Evolutionary conservation across 2,797 vertebrate genomes (phyloP).

Genomic region (Protosalanx chinensis): DNA sequence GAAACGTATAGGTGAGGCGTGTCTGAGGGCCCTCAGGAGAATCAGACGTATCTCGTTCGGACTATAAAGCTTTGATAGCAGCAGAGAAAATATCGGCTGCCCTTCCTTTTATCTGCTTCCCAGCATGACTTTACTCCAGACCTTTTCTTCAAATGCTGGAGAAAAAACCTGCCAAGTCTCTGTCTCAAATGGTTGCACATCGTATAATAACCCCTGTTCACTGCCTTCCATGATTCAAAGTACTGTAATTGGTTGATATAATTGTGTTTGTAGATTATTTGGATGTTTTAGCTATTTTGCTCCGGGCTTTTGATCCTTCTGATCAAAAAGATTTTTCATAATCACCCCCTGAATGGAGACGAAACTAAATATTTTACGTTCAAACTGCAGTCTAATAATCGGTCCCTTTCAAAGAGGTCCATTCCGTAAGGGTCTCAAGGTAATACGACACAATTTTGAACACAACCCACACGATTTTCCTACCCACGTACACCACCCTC

Average conservation of each 20-base stretch:
- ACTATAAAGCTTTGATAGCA: too few relatives aligned
- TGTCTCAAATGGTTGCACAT: background rate
- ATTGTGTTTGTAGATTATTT: too few relatives aligned
- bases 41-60: background rate
- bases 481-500: too few relatives aligned
- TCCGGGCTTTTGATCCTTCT: too few relatives aligned
- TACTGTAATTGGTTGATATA: too few relatives aligned
- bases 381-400: too few relatives aligned
- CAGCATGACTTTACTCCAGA: background rate
- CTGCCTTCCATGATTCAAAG: background rate
- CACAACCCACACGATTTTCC: background rate
- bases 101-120: background rate
- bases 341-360: too few relatives aligned
- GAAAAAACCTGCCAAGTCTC: background rate
- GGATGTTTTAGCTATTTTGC: slow-evolving; percentile 5
- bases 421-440: too few relatives aligned
- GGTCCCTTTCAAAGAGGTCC: too few relatives aligned
- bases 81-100: background rate
- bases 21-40: background rate
- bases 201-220: background rate
- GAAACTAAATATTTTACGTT: too few relatives aligned
- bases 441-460: too few relatives aligned
- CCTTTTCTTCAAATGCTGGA: background rate
- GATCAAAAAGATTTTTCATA: too few relatives aligned
- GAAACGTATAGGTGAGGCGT: background rate